phyloP scores from a whole-genome alignment of 2,113 vertebrate species.

The Coturnix japonica region DNA sequence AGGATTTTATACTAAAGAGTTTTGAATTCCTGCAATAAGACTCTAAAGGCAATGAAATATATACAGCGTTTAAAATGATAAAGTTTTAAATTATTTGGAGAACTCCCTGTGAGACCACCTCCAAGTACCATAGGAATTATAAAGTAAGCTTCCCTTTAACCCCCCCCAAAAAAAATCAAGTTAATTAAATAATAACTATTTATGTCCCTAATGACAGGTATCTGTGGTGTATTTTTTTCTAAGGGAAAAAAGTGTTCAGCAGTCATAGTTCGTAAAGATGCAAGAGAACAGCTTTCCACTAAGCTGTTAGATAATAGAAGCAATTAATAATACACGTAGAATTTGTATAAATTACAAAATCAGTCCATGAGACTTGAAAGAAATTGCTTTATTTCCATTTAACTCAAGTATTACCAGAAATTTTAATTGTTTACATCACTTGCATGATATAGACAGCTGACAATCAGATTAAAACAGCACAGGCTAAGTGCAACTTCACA shows the following conservation, averaged over 20 bases:
- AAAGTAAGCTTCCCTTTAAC: not conserved
- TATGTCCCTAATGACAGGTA: too few relatives aligned
- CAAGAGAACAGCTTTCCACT: not conserved
- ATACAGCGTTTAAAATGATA: not conserved
- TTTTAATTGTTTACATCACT: not conserved
- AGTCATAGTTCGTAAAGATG: not conserved
- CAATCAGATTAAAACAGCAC: not conserved
- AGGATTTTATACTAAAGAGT: not conserved
- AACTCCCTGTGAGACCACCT: not conserved
- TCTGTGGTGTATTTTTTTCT: not conserved
- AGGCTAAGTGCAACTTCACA: not conserved
- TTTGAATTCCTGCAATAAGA: not conserved
- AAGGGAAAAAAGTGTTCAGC: not conserved
- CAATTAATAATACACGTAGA: not conserved
- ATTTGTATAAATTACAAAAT: not conserved
- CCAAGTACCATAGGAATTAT: not conserved
- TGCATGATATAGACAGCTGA: not conserved
- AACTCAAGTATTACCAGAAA: not conserved
- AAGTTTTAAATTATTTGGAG: not conserved
- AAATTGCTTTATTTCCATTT: not conserved
- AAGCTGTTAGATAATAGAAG: not conserved
- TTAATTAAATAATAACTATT: not conserved
- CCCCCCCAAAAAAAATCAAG: not conserved
- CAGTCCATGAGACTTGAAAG: not conserved
- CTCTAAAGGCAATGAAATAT: not conserved